Conservation (phyloP, 2,113 vertebrate genomes). For the Corythornis madagascariensis region DNA sequence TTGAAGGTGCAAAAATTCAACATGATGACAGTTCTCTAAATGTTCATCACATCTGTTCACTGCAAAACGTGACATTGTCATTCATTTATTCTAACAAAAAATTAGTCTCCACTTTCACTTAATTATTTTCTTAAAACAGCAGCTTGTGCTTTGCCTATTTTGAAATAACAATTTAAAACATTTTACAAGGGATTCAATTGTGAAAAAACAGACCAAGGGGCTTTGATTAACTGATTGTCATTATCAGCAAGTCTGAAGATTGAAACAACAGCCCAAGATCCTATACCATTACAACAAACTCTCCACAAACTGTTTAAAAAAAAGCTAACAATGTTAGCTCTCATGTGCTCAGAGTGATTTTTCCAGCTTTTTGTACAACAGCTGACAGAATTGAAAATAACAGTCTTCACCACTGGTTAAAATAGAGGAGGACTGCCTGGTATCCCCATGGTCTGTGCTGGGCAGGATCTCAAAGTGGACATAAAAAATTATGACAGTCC, state of each 20-base stretch:
- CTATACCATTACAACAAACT: not conserved
- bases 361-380: not conserved
- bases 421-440: not conserved
- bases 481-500: not conserved
- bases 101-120: not conserved
- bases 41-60: not conserved
- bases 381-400: not conserved
- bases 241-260: not conserved
- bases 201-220: not conserved
- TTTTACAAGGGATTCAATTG: not conserved
- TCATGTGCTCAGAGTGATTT: not conserved
- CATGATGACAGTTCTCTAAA: not conserved
- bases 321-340: not conserved
- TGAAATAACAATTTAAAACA: fast-evolving
- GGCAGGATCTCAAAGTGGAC: not conserved
- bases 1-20: not conserved
- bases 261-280: not conserved
- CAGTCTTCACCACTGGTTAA: not conserved
- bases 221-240: not conserved
- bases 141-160: not conserved
- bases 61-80: not conserved
- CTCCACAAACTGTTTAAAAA: not conserved
- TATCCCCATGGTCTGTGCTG: not conserved
- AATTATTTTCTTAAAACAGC: not conserved
- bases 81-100: not conserved